Evolutionary conservation across 92 coral and sea anemone species (phyloP).

Genomic region (Epizoanthus stellaris): DNA sequence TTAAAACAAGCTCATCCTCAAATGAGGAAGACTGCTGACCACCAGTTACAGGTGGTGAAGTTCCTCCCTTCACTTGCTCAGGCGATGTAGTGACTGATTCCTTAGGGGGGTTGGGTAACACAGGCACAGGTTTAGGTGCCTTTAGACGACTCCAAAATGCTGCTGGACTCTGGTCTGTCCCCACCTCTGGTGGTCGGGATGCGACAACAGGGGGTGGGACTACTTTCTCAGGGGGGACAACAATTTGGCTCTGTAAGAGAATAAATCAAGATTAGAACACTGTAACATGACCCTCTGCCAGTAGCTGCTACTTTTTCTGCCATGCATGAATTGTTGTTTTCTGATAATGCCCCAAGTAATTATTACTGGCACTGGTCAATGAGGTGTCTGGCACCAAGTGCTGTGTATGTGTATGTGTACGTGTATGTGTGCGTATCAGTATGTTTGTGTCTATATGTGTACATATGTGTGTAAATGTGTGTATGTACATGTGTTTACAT

Average conservation of each 20-base stretch:
- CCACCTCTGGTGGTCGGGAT: conserved; percentile 29
- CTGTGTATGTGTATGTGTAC: too few species aligned
- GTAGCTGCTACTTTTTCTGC: not conserved
- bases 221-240: conserved; percentile 15
- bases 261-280: not conserved
- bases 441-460: too few species aligned
- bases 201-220: conserved; percentile 37
- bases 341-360: too few species aligned
- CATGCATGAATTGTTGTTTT: not conserved
- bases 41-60: not conserved
- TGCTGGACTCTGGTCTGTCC: conserved; percentile 34
- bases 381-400: too few species aligned
- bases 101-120: conserved; percentile 7
- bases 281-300: too few species aligned
- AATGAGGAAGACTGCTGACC: conserved; percentile 23
- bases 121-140: not conserved
- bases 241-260: not conserved
- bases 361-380: too few species aligned
- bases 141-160: conserved; percentile 38
- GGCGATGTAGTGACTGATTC: conserved; percentile 9
- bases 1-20: conserved; percentile 18
- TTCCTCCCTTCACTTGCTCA: conserved; percentile 2
- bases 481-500: too few species aligned
- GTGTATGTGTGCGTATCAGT: too few species aligned
- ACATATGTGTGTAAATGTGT: too few species aligned